Percentiles rank a stretch among this genome's conserved stretches.
Evolutionary conservation across 2,113 vertebrate species (phyloP).

Genomic region (Lepus europaeus): DNA sequence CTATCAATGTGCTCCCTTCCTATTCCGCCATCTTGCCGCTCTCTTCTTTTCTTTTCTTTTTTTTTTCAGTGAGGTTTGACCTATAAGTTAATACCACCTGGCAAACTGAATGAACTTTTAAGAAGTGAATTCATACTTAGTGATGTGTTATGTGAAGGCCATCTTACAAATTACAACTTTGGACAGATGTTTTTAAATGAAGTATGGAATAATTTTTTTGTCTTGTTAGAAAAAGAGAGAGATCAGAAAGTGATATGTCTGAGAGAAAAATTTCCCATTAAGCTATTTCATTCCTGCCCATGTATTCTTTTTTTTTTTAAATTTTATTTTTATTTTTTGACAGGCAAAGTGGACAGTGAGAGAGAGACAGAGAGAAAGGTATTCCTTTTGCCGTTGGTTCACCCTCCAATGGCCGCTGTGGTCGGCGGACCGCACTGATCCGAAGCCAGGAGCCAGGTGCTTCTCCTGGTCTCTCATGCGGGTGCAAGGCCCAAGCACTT

Average conservation of each 20-base stretch:
- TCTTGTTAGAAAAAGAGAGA: neutral
- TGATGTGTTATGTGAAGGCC: conserved; percentile 12
- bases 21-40: too few species aligned
- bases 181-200: conserved; percentile 60
- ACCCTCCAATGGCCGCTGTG: too few species aligned
- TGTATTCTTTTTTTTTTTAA: neutral
- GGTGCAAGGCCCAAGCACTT: too few species aligned
- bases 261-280: conserved; percentile 45
- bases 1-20: too few species aligned
- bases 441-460: too few species aligned
- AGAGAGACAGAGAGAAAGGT: too few species aligned
- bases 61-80: neutral
- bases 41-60: neutral
- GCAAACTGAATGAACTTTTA: neutral
- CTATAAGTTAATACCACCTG: neutral
- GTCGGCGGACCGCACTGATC: too few species aligned
- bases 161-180: conserved; percentile 29
- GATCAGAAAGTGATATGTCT: neutral
- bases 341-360: too few species aligned
- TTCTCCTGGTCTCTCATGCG: too few species aligned
- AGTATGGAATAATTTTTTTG: conserved; percentile 2
- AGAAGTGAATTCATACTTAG: conserved; percentile 31
- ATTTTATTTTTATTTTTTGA: too few species aligned
- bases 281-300: neutral
- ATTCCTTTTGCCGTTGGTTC: too few species aligned